phyloP scores from a whole-genome alignment of 2,888 invertebrate species.

The Clunio marinus region DNA sequence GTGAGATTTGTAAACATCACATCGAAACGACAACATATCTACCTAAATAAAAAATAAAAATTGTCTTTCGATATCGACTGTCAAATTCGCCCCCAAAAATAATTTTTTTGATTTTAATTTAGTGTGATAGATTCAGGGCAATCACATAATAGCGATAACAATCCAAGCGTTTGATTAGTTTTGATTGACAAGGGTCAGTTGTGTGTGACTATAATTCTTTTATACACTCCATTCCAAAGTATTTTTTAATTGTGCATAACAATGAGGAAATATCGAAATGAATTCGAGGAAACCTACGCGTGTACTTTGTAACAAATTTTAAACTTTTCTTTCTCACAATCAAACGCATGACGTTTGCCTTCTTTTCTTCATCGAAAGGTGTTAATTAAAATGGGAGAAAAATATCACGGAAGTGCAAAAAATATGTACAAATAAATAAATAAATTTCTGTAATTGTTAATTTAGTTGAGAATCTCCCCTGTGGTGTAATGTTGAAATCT shows the following conservation, averaged over 20 bases:
- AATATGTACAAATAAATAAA: too few species aligned
- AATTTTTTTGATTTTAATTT: conserved; percentile 11
- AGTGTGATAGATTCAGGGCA: conserved; percentile 31
- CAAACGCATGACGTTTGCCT: not conserved
- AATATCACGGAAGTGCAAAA: conserved; percentile 21
- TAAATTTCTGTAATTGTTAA: conserved; percentile 31
- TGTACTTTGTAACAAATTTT: not conserved
- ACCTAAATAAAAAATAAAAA: too few species aligned
- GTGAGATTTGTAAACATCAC: not conserved
- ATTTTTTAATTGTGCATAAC: conserved; percentile 10
- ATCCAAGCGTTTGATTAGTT: not conserved
- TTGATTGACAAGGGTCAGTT: conserved; percentile 38
- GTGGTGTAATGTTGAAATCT: not conserved
- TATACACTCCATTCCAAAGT: not conserved
- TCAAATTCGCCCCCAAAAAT: not conserved
- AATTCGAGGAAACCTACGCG: conserved; percentile 16
- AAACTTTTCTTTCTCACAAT: not conserved
- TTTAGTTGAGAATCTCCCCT: not conserved
- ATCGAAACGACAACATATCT: not conserved
- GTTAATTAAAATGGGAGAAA: conserved; percentile 28
- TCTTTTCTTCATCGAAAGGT: conserved; percentile 17
- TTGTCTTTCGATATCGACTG: too few species aligned
- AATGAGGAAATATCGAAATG: conserved; percentile 26
- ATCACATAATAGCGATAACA: not conserved
- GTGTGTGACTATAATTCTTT: not conserved